Evolutionary conservation across 2,797 vertebrate species (phyloP), one percentile per base, ranked within the genome.

Genomic region (Rhincodon typus): DNA sequence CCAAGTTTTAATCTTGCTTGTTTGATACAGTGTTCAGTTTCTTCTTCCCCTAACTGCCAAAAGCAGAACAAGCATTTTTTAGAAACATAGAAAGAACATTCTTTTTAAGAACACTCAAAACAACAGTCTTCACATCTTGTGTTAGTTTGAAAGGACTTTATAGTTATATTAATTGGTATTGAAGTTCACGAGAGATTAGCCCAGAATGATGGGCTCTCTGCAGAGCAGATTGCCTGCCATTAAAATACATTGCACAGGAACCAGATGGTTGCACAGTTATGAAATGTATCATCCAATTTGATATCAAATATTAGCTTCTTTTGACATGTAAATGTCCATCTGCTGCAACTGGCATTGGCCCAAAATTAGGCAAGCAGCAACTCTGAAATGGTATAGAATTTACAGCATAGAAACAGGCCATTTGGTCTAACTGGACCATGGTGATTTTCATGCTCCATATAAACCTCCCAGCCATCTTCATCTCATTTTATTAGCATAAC

Each of bases 241-340:
- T 50, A 90, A 53, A 57, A 90, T 90, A 23, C 53, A 57, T 57
- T 82, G 57, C 46, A 57, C 50, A 90, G 50, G 87, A 90, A 90
- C 38, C 87, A 90, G 30, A 90, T 90, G 87, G 12, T 30, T 90
- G 53, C 46, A 57, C 87, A 62, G 87, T 57, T 30, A 53, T 53
- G 87, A 90, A 90, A 34, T 62, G 87, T 57, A 90, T 57, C 50
- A 90, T 62, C 50, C 30, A 62, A 34, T 90, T 90, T 90, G 87
- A 90, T 57, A 90, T 90, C 50, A 90, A 90, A 90, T 27, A 90
- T 82, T 38, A 62, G 25, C 87, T 57, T 57, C 50, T 53, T 57
- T 57, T 90, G 87, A 57, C 25, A 90, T 90, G 50, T 90, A 90
- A 90, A 90, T 90, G 12, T 57, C 42, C 46, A 27, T 53, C 87